Base-by-base conservation (phyloP, 2,888 invertebrate genomes). In the Acheta domesticus region DNA sequence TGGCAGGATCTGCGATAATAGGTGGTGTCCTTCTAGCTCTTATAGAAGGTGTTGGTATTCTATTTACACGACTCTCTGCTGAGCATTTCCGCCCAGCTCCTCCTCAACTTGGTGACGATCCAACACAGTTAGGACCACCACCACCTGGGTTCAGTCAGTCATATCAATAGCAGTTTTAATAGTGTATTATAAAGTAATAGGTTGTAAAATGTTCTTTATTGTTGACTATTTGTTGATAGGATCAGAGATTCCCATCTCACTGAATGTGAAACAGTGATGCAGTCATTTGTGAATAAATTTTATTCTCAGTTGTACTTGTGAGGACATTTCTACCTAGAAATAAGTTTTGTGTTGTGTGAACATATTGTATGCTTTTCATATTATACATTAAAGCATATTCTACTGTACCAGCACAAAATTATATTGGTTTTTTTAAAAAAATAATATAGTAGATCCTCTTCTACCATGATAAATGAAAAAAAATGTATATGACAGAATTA, bases 1-100 rank as follows among this genome's bases (percentile, higher is more conserved):
- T 96, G 95, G 93, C 96, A 78, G 98, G 97, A 74, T 98, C 98
- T 88, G 99, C 98, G 19, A 89, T 98, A 76, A 95, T 99, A 77
- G 97, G 98, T 79, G 99, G 98, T 80, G 94, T 98, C 80, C 90
- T 99, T 21, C 89, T 99, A 81, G 98, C 98, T 5, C 90, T 99
- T 82, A 99, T 99, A 83, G 99, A 99, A 91, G 99, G 99, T 82
- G 93, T 98, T 82, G 97, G 98, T 83, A 97, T 99, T 84, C 89
- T 98, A 86, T 94, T 98, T 86, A 98, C 96, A 16, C 90, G 97
- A 85, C 90, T 96, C 85, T 93, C 95, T 49, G 96, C 98, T 0
- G 97, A 97, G 85, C 96, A 97, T 87, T 98, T 96, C 86, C 93
- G 94, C 88, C 97, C 96, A 75, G 92, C 93, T 79, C 88, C 91